phyloP scores from a whole-genome alignment of 2,888 invertebrate genomes.

The Icerya purchasi region DNA sequence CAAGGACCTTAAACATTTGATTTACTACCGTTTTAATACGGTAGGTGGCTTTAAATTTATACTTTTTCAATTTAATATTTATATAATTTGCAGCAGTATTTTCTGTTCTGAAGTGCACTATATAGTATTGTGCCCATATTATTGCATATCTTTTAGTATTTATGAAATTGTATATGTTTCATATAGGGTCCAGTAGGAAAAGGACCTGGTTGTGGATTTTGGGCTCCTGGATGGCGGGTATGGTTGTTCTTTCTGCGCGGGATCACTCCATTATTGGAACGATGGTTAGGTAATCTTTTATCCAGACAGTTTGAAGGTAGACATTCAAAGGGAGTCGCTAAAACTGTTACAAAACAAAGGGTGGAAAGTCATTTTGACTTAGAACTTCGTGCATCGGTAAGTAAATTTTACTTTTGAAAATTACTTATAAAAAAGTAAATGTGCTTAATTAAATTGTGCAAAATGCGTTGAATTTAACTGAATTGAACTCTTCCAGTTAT shows the following conservation, averaged over 20 bases:
- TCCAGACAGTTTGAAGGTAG: slow-evolving; percentile 98
- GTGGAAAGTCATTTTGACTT: slow-evolving; percentile 99
- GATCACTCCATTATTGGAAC: slow-evolving; percentile 87
- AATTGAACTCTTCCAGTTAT: too few relatives aligned
- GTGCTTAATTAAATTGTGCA: too few relatives aligned
- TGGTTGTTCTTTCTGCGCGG: slow-evolving; percentile 99
- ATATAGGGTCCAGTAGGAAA: slow-evolving; percentile 85
- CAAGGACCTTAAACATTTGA: slow-evolving; percentile 96
- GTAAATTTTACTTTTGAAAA: too few relatives aligned
- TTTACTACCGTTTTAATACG: slow-evolving; percentile 97
- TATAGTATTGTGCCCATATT: not conserved
- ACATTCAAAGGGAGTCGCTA: slow-evolving; percentile 98
- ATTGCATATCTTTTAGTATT: not conserved
- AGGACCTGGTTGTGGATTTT: slow-evolving; percentile 94
- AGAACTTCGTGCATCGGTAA: slow-evolving; percentile 87
- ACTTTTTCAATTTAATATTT: too few relatives aligned
- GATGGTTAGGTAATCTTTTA: slow-evolving; percentile 97
- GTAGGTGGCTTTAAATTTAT: too few relatives aligned
- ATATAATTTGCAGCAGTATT: not conserved
- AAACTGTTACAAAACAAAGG: slow-evolving; percentile 97
- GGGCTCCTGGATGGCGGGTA: slow-evolving; percentile 98
- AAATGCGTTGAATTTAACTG: too few relatives aligned
- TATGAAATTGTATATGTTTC: slow-evolving; percentile 17
- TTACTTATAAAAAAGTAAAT: too few relatives aligned
- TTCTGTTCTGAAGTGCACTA: not conserved